Evolutionary conservation across 1,140 invertebrate species (phyloP).

Genomic region (Propsilocerus akamusi): DNA sequence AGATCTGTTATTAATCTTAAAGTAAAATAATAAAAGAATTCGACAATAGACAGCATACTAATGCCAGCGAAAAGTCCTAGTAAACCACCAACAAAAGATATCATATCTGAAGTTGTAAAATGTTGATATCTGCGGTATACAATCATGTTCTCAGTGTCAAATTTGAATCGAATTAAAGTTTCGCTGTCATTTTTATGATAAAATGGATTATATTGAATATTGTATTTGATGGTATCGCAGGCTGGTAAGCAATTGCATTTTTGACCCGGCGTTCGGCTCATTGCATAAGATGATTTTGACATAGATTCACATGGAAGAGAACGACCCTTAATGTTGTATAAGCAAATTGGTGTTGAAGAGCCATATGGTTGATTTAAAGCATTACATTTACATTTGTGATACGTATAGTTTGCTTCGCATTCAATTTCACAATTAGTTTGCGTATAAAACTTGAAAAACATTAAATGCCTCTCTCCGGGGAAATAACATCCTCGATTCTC

Average conservation of each 20-base stretch:
- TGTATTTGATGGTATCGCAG: constrained; percentile 35
- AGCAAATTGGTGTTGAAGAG: constrained; percentile 43
- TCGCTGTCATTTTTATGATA: not conserved
- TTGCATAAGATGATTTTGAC: constrained; percentile 16
- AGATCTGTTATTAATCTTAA: no score
- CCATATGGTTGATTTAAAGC: constrained; percentile 19
- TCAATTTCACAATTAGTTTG: constrained; percentile 41
- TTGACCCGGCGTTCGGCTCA: constrained; percentile 14
- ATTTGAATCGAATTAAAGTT: constrained; percentile 23
- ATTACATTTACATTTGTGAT: constrained; percentile 32
- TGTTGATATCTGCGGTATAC: constrained; percentile 13
- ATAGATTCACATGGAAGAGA: constrained; percentile 16
- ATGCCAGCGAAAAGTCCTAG: constrained; percentile 36
- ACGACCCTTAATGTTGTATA: constrained; percentile 18
- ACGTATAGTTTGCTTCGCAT: constrained; percentile 41
- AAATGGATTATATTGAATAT: constrained; percentile 25
- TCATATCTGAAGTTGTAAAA: constrained; percentile 25
- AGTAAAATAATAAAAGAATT: constrained; percentile 25
- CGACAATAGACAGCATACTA: constrained; percentile 32
- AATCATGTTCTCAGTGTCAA: constrained; percentile 32
- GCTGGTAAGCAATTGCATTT: constrained; percentile 36
- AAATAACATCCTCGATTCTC: constrained; percentile 35
- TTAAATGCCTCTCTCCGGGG: constrained; percentile 29
- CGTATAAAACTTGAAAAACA: constrained; percentile 31
- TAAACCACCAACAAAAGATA: constrained; percentile 35